Conservation (phyloP, 1,140 invertebrate genomes). For the Mizuhopecten yessoensis region DNA sequence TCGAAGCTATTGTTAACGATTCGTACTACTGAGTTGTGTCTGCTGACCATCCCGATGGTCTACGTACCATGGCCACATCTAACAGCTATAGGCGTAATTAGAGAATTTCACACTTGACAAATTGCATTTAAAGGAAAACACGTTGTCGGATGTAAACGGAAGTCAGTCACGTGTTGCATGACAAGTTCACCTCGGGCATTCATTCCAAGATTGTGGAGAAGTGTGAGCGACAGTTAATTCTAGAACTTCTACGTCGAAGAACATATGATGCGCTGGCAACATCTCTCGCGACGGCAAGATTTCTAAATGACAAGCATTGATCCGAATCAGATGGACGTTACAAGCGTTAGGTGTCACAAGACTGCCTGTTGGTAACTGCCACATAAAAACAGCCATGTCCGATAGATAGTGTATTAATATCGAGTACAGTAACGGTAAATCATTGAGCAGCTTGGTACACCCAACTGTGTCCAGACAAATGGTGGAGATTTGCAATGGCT, state of each 20-base stretch:
- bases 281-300: background rate
- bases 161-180: background rate
- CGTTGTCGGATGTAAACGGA: conserved; percentile 37
- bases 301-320: conserved; percentile 27
- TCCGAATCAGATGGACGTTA: conserved; percentile 23
- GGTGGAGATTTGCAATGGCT: no score
- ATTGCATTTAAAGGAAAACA: conserved; percentile 3
- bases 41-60: no score
- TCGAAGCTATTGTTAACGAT: no score
- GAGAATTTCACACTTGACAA: conserved; percentile 33
- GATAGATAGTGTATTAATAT: no score
- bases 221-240: background rate
- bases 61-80: background rate
- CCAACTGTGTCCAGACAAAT: no score
- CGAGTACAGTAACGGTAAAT: no score
- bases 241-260: background rate
- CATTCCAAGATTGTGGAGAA: background rate
- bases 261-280: background rate
- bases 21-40: no score
- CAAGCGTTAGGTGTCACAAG: background rate
- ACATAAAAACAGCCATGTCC: background rate
- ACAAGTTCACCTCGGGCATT: background rate
- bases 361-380: background rate
- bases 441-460: no score
- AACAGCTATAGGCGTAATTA: background rate